These are phyloP conservation scores for Sardinella longiceps DNA, from an alignment of 2,797 vertebrate species.

Conservation along the genomic window DNA sequence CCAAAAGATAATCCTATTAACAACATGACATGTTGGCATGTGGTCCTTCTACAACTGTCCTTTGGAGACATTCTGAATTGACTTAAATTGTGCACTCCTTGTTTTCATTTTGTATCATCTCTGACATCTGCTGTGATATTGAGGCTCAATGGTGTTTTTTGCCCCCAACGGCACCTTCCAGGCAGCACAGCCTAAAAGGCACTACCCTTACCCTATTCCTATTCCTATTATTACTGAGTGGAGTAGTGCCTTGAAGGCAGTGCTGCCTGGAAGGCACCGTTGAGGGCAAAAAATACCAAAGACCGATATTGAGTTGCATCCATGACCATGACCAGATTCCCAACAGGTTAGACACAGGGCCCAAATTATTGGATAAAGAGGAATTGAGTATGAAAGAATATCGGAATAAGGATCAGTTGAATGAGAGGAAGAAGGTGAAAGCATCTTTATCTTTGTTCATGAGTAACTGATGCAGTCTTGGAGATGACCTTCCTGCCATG, in stretches of 20 bases:
- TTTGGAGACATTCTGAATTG: neutral
- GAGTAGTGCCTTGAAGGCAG: too few species aligned
- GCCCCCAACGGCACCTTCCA: too few species aligned
- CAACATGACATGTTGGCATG: neutral
- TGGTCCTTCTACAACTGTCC: too few species aligned
- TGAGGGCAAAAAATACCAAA: too few species aligned
- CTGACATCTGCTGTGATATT: neutral
- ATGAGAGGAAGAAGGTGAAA: neutral
- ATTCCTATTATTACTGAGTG: too few species aligned
- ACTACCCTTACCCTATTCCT: too few species aligned
- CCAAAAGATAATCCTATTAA: neutral
- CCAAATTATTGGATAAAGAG: neutral
- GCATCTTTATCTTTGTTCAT: neutral
- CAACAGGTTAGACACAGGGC: neutral
- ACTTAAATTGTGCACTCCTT: neutral
- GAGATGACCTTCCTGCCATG: neutral
- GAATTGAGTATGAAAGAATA: neutral
- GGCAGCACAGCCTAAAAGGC: too few species aligned
- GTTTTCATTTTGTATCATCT: neutral
- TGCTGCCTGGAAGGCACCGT: too few species aligned
- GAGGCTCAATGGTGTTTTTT: too few species aligned
- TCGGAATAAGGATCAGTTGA: neutral
- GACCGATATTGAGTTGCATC: neutral
- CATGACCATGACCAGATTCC: neutral
- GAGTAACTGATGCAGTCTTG: slow-evolving; percentile 22